Evolutionary conservation across 2,888 invertebrate genomes (phyloP).

Genomic region (Neocrepidodera transversa): DNA sequence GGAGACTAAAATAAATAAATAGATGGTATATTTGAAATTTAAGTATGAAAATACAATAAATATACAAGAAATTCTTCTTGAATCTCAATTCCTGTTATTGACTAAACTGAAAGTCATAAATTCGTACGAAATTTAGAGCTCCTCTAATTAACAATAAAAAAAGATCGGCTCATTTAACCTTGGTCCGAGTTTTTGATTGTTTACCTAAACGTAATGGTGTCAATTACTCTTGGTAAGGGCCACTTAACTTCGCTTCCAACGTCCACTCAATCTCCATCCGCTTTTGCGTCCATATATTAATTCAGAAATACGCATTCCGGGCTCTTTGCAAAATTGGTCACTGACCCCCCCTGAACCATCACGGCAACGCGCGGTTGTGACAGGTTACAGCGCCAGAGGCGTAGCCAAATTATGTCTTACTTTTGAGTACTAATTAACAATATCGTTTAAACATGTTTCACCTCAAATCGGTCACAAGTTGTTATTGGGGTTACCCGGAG

Average conservation of each 20-base stretch:
- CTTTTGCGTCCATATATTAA: conserved; percentile 5
- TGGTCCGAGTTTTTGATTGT: conserved; percentile 1
- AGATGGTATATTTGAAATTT: too few relatives aligned
- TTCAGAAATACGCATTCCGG: conserved; percentile 4
- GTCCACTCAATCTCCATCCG: conserved; percentile 11
- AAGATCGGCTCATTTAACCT: conserved; percentile 6
- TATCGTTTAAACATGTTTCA: too few relatives aligned
- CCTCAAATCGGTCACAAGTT: too few relatives aligned
- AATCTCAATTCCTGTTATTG: background rate
- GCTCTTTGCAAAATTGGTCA: conserved; percentile 15
- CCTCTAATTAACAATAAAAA: background rate
- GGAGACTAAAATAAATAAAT: too few relatives aligned
- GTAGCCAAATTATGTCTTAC: too few relatives aligned
- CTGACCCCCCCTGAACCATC: conserved; percentile 3
- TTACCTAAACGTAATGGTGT: conserved; percentile 13
- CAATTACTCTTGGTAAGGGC: conserved; percentile 10
- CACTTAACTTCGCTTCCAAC: conserved; percentile 16
- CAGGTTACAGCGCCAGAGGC: background rate
- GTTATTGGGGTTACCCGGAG: too few relatives aligned
- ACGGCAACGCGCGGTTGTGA: background rate
- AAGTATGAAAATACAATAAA: too few relatives aligned
- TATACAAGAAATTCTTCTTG: too few relatives aligned
- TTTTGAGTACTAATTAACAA: too few relatives aligned
- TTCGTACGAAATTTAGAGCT: background rate
- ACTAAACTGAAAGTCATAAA: background rate